Base-by-base conservation (phyloP, 2,797 vertebrate genomes). In the Thaleichthys pacificus region DNA sequence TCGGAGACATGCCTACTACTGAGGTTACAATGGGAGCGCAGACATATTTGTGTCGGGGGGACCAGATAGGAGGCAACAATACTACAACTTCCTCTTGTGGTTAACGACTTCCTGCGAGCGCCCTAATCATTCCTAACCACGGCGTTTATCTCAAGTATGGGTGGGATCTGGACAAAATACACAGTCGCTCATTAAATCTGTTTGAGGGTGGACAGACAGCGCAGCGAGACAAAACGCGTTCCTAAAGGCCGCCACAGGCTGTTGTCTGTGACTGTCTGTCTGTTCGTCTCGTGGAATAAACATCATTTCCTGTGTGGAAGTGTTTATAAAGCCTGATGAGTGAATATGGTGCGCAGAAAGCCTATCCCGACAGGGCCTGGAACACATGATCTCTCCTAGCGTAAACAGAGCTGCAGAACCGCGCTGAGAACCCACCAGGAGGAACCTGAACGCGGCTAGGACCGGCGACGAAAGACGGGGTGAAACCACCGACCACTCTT, bases 241-340 rank as follows among this genome's bases (percentile, higher is more conserved):
- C 32, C 7, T 35, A 35, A 49, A 74, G 71, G 74, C 75, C 67
- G 74, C 84, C 80, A 88, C 79, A 81, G 76, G 78, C 64, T 4
- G 19, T 58, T 79, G 77, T 85, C 82, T 80, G 71, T 82, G 79
- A 30, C 78, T 85, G 75, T 82, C 69, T 86, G 80, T 79, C 74
- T 88, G 86, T 85, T 79, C 86, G 84, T 89, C 87, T 85, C 86
- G 84, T 87, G 87, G 87, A 85, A 90, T 87, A 90, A 91, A 89
- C 89, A 89, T 78, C 85, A 88, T 88, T 87, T 91, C 88, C 91
- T 87, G 89, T 88, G 89, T 90, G 87, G 61, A 15, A 85, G 86
- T 88, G 86, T 87, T 89, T 89, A 90, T 89, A 89, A 88, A 88
- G 85, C 84, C 83, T 72, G 85, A 74, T 74, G 89, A 90, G 86